Base-by-base conservation (phyloP, 1,140 invertebrate genomes). In the Pseudomyrmex pallidus region DNA sequence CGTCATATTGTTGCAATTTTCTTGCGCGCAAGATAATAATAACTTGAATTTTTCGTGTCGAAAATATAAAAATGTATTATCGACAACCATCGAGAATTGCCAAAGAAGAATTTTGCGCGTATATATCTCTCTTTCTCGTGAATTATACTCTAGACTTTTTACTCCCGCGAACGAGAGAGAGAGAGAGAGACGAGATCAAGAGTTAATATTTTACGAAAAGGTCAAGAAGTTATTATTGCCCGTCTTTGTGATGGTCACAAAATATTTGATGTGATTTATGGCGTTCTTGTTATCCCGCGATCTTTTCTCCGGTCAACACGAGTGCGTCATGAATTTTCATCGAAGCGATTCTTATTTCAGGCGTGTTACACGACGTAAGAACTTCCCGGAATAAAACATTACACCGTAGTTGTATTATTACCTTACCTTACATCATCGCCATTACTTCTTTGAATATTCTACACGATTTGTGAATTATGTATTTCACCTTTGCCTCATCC, bases 281-380 rank as follows among this genome's bases (percentile, higher is more conserved):
- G 17, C 17, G 59, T 70, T 59, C 66, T 72, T 70, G 46, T 59
- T 70, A 80, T 70, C 70, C 64, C 44, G 44, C 74, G 64, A 56
- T 44, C 5, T 17, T 67, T 22, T 17, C 73, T 35, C 9, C 15
- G 48, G 52, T 70, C 54, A 59, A 66, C 44, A 17, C 50, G 67
- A 72, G n/a, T 59, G 52, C 48, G 54, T 72, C 76, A 72, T 80
- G 44, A 80, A 80, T 70, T 78, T 86, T 78, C 73, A 74, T 84
- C 48, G 80, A 87, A 70, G 67, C 20, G 78, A 87, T 87, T 72
- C 62, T 63, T 84, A 87, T 87, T 87, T 80, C 63, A 61, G 74
- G 59, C 15, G 17, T 59, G 72, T 85, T 88, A 76, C 67, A 67
- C 82, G 68, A 74, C 59, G 62, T 44, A 35, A 56, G 72, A 82